Percentiles rank a stretch among this genome's conserved stretches.
phyloP scores from a whole-genome alignment of 1,140 invertebrate species.

The Drosophila ficusphila region DNA sequence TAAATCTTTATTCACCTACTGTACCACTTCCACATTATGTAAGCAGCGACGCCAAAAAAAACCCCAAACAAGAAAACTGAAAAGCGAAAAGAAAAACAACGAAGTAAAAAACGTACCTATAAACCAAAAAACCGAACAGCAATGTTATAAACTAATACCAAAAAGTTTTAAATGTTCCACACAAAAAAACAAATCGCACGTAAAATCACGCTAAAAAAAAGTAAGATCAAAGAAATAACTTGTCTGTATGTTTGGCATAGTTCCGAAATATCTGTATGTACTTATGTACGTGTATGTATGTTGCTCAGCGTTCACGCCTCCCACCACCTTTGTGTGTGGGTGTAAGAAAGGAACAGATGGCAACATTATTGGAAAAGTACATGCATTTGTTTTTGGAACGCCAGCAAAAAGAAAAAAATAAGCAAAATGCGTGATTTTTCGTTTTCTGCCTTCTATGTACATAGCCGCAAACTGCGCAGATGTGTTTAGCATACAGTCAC shows the following conservation, averaged over 20 bases:
- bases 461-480: constrained; percentile 30
- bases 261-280: constrained; percentile 16
- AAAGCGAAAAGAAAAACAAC: constrained; percentile 45
- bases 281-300: constrained; percentile 19
- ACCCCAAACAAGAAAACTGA: constrained; percentile 37
- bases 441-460: constrained; percentile 14
- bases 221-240: constrained; percentile 37
- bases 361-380: neutral
- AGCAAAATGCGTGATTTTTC: constrained; percentile 1
- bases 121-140: constrained; percentile 56
- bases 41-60: constrained; percentile 64
- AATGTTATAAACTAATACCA: constrained; percentile 72
- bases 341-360: neutral
- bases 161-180: constrained; percentile 67
- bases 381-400: constrained; percentile 7
- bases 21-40: constrained; percentile 77
- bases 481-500: constrained; percentile 12
- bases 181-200: constrained; percentile 32
- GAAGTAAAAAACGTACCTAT: constrained; percentile 41
- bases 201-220: constrained; percentile 44
- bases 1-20: constrained; percentile 75
- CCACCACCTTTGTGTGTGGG: neutral
- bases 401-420: neutral
- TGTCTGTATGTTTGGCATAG: constrained; percentile 40
- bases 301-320: neutral